phyloP scores from a whole-genome alignment of 53 echinoderm and acorn worm genomes.

The Echinarachnius parma region DNA sequence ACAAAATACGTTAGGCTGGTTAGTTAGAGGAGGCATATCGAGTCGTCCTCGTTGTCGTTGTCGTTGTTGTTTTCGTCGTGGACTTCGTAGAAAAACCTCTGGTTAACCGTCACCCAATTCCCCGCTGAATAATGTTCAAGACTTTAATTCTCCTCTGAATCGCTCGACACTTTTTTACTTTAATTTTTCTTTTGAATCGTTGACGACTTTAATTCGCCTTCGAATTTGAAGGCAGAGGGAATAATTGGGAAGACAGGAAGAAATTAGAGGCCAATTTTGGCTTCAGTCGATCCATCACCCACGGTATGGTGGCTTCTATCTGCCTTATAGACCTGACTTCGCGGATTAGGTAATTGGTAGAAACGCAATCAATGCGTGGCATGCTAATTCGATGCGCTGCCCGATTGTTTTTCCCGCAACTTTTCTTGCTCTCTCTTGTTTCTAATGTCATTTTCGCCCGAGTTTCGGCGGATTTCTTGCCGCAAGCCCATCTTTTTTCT shows the following conservation, averaged over 20 bases:
- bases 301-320: constrained; percentile 36
- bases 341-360: constrained; percentile 48
- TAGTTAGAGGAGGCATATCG: neutral
- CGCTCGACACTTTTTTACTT: too few relatives aligned
- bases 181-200: too few relatives aligned
- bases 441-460: constrained; percentile 19
- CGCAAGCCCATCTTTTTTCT: constrained; percentile 33
- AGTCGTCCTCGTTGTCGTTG: neutral
- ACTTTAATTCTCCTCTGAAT: too few relatives aligned
- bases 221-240: neutral
- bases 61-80: neutral
- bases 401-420: constrained; percentile 26
- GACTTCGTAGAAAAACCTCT: too few relatives aligned
- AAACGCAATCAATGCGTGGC: constrained; percentile 38
- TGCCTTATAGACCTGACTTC: constrained; percentile 38
- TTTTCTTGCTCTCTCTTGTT: constrained; percentile 10
- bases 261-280: constrained; percentile 37
- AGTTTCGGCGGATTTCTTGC: constrained; percentile 26
- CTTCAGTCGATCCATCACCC: constrained; percentile 38
- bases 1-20: constrained; percentile 50
- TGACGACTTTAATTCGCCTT: too few relatives aligned
- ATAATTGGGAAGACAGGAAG: constrained; percentile 18
- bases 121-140: too few relatives aligned
- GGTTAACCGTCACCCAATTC: too few relatives aligned
- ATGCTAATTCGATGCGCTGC: constrained; percentile 33